Evolutionary conservation across 1,140 invertebrate species (phyloP).

Genomic region (Whitmania pigra): DNA sequence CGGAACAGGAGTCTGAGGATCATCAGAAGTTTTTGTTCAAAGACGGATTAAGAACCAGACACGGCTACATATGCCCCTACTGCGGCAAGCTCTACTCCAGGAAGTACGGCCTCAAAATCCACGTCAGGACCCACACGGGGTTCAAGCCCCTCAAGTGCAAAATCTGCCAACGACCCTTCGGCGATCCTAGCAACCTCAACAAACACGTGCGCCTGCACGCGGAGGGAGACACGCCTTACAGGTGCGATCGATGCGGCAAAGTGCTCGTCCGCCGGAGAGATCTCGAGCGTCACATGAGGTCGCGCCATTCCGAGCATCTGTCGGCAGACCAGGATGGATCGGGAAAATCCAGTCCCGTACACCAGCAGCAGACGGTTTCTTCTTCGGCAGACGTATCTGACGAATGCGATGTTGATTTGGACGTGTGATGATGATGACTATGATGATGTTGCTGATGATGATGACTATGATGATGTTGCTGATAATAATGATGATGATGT

Average conservation of each 20-base stretch:
- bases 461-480: too few relatives aligned
- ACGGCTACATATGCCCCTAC: conserved; percentile 53
- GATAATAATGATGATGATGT: too few relatives aligned
- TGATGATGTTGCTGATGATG: too few relatives aligned
- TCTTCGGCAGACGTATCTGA: too few relatives aligned
- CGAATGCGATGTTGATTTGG: too few relatives aligned
- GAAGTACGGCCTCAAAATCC: conserved; percentile 83
- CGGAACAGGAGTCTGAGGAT: too few relatives aligned
- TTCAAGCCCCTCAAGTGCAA: conserved; percentile 79
- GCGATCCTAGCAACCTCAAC: conserved; percentile 86
- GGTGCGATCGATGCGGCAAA: conserved; percentile 62
- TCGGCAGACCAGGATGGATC: too few relatives aligned
- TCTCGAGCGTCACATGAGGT: conserved; percentile 60
- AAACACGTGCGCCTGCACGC: conserved; percentile 77
- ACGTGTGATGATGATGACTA: too few relatives aligned
- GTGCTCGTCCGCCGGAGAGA: conserved; percentile 66
- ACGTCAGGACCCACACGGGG: conserved; percentile 62
- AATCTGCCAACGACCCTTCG: conserved; percentile 69
- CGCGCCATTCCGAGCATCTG: conserved; percentile 30
- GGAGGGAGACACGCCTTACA: conserved; percentile 31
- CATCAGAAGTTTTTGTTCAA: not conserved
- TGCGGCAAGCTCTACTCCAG: conserved; percentile 79
- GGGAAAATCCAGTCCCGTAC: too few relatives aligned
- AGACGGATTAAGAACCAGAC: not conserved
- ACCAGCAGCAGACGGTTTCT: too few relatives aligned